Percentiles rank a stretch among this genome's conserved stretches.
Evolutionary conservation across 2,797 vertebrate species (phyloP).

Genomic region (Onychomys torridus): DNA sequence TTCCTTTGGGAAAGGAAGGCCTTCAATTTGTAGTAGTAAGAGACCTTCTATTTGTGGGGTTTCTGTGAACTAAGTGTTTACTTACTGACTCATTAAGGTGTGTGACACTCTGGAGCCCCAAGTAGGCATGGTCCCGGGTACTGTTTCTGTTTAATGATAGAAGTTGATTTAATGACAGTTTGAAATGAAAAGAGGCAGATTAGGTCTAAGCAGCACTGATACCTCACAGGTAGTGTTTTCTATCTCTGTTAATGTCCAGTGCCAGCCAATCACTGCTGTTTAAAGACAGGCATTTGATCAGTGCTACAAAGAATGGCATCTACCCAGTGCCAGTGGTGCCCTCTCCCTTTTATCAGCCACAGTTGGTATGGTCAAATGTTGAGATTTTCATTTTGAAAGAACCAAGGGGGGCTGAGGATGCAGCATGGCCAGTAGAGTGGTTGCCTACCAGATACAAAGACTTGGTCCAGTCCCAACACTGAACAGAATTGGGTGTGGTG

Average conservation of each 20-base stretch:
- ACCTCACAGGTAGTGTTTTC: not conserved
- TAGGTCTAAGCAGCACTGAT: not conserved
- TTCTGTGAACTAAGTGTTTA: not conserved
- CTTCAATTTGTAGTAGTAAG: not conserved
- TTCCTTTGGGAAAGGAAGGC: not conserved
- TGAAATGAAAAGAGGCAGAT: not conserved
- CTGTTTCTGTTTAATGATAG: not conserved
- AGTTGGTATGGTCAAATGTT: not conserved
- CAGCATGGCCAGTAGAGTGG: not conserved
- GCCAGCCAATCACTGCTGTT: not conserved
- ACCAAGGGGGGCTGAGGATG: not conserved
- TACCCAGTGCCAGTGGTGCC: not conserved
- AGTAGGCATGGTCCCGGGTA: not conserved
- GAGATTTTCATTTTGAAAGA: not conserved
- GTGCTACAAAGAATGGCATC: not conserved
- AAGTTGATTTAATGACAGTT: not conserved
- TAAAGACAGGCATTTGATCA: not conserved
- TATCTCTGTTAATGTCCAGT: not conserved
- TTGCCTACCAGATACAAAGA: not conserved
- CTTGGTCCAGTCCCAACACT: not conserved
- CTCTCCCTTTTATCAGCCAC: too few species aligned
- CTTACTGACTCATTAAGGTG: not conserved
- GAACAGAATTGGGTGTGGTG: not conserved
- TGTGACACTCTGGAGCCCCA: not conserved
- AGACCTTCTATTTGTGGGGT: not conserved